Evolutionary conservation across 2,888 invertebrate species (phyloP), one percentile per base, ranked within the genome.

Genomic region (Netelia virgata): DNA sequence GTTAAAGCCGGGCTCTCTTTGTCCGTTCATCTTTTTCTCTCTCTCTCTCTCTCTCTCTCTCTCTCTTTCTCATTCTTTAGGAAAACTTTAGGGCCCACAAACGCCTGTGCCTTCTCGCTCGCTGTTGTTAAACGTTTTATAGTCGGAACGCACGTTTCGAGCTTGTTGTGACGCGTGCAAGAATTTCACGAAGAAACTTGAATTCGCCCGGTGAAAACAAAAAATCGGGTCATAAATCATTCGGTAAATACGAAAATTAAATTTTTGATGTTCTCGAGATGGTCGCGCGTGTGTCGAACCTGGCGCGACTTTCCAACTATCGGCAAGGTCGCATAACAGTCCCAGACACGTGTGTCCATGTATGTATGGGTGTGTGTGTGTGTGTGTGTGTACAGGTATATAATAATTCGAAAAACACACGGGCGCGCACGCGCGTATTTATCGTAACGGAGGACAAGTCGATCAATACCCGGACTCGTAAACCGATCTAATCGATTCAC

Each of bases 61-160:
- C 72, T 47, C 28, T 20, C 36, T 50, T 20, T 68, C 14, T 68
- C 23, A 16, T 43, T n/a, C 75, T 64, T 41, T 53, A 23, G 43
- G 50, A 23, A 82, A 74, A 89, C 87, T 88, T 85, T 87, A 59
- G 47, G 23, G 16, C 63, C 73, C 41, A 18, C 41, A 50, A 57
- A 41, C 59, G 28, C 64, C 50, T 14, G 28, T 72, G 28, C 36
- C 69, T 63, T 75, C 75, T 63, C 55, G 41, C 76, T 75, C 75
- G 80, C 84, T 76, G 79, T 86, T 90, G 88, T 91, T 90, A 88
- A 91, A 87, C 88, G 85, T 83, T 89, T 90, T 89, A 86, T 87
- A 87, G 83, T 82, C 83, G 20, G 20, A 79, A 9, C n/a, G 10
- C 20, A 3, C 43, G 20, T 66, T 23, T 28, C 41, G 16, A 43